Evolutionary conservation across 2,888 invertebrate species (phyloP).

Genomic region (Drosophila merina): DNA sequence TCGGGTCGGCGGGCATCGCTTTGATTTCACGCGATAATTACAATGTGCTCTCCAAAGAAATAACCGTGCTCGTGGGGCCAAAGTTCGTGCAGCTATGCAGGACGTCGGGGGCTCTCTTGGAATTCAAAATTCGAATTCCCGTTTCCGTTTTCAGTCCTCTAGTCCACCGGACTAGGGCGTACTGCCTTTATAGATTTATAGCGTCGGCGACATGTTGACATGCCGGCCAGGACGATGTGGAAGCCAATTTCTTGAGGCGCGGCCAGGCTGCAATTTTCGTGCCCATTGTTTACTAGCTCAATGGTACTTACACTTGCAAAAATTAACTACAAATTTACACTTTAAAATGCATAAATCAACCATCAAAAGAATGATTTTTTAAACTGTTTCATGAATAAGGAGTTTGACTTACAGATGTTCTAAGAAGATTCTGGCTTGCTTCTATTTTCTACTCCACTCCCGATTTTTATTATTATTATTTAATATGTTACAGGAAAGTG

Average conservation of each 20-base stretch:
- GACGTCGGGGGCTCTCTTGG: constrained; percentile 16
- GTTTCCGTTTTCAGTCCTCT: neutral
- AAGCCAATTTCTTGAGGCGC: constrained; percentile 41
- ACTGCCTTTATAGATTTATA: constrained; percentile 66
- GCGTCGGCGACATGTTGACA: constrained; percentile 75
- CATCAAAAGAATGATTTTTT: too few relatives aligned
- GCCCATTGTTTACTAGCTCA: constrained; percentile 64
- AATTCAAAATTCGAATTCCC: neutral
- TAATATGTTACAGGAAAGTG: too few relatives aligned
- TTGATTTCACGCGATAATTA: constrained; percentile 79
- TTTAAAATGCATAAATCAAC: too few relatives aligned
- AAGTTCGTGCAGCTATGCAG: constrained; percentile 71
- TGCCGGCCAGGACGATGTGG: constrained; percentile 47
- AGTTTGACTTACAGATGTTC: too few relatives aligned
- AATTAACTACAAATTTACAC: neutral
- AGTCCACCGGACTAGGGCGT: constrained; percentile 25
- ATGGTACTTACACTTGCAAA: constrained; percentile 5
- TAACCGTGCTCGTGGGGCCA: constrained; percentile 14
- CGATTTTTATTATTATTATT: too few relatives aligned
- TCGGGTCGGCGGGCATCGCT: constrained; percentile 44
- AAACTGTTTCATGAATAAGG: too few relatives aligned
- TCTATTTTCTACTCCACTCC: too few relatives aligned
- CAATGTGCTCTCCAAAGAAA: constrained; percentile 54
- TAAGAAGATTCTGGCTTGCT: too few relatives aligned
- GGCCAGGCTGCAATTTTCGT: constrained; percentile 40